Percentiles rank a stretch among this genome's conserved stretches.
Evolutionary conservation across 2,113 vertebrate species (phyloP).

Genomic region (Ondatra zibethicus): DNA sequence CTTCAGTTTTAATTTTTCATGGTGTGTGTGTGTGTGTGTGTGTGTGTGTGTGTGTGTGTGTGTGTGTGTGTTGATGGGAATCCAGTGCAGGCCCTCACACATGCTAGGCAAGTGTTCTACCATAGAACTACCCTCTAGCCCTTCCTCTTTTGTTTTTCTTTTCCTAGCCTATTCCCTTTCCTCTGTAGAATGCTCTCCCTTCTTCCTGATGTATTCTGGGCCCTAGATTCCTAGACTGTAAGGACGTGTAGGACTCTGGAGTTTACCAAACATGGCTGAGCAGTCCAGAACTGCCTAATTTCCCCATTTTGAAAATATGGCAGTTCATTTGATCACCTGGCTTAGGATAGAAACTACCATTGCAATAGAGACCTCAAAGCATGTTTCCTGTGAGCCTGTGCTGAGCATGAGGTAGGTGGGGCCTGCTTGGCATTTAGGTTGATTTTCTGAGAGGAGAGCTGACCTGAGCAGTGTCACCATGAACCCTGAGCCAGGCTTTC

Average conservation of each 20-base stretch:
- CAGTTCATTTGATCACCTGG: neutral
- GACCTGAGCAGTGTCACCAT: neutral
- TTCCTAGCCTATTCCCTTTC: neutral
- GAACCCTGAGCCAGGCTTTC: slow-evolving; percentile 5
- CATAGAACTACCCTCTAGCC: neutral
- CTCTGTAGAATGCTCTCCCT: slow-evolving; percentile 13
- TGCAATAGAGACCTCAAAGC: neutral
- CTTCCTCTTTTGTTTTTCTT: neutral
- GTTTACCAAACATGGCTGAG: neutral
- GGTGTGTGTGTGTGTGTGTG: too few relatives aligned
- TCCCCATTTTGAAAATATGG: neutral
- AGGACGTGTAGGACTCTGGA: neutral
- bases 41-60: too few relatives aligned
- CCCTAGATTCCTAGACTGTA: neutral
- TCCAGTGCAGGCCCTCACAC: neutral
- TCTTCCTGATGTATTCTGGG: neutral
- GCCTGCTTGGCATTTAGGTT: neutral
- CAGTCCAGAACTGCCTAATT: neutral
- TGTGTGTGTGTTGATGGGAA: neutral
- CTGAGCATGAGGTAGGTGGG: neutral
- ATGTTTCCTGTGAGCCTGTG: neutral
- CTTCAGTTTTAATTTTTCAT: neutral
- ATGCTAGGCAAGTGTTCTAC: neutral
- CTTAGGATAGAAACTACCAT: neutral
- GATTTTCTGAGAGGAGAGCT: slow-evolving; percentile 32